A percentile compares a stretch with the other conserved stretches of the same genome.
These are phyloP conservation scores for Lepidotrigona ventralis DNA, from an alignment of 1,140 invertebrate species.

Conservation along the genomic window DNA sequence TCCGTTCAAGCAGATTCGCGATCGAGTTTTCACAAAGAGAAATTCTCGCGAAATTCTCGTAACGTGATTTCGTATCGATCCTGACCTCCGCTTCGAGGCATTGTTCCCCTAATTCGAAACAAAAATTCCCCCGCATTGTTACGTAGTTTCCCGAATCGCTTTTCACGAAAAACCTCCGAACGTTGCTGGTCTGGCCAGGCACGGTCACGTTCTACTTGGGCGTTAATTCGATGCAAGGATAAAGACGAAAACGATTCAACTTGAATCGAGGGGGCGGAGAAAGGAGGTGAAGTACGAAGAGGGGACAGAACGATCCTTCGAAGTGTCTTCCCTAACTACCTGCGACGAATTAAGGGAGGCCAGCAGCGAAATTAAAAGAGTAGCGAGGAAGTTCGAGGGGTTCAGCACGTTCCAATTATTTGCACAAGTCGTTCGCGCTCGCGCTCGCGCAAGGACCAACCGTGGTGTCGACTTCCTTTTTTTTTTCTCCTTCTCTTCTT, in stretches of 20 bases:
- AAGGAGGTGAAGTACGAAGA: background rate
- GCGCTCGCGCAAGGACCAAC: constrained; percentile 32
- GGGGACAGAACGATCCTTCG: constrained; percentile 35
- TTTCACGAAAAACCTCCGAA: constrained; percentile 12
- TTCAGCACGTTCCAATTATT: constrained; percentile 72
- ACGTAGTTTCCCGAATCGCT: background rate
- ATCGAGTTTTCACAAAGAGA: constrained; percentile 2
- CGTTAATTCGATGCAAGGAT: constrained; percentile 56
- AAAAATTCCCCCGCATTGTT: background rate
- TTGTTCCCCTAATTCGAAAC: constrained; percentile 1
- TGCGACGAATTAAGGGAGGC: constrained; percentile 67
- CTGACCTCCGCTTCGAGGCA: no score
- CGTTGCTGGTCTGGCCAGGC: constrained; percentile 21
- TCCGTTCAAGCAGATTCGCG: background rate
- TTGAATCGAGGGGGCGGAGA: background rate
- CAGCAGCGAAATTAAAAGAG: constrained; percentile 65
- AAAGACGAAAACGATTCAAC: background rate
- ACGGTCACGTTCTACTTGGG: constrained; percentile 21
- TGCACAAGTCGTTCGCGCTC: constrained; percentile 51
- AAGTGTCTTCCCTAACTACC: constrained; percentile 63
- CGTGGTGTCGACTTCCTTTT: constrained; percentile 44
- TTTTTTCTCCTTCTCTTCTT: constrained; percentile 20
- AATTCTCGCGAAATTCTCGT: background rate
- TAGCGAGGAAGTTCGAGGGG: constrained; percentile 57
- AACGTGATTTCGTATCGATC: constrained; percentile 7